phyloP scores from a whole-genome alignment of 2,888 invertebrate species.

The Lasioglossum pauxillum region DNA sequence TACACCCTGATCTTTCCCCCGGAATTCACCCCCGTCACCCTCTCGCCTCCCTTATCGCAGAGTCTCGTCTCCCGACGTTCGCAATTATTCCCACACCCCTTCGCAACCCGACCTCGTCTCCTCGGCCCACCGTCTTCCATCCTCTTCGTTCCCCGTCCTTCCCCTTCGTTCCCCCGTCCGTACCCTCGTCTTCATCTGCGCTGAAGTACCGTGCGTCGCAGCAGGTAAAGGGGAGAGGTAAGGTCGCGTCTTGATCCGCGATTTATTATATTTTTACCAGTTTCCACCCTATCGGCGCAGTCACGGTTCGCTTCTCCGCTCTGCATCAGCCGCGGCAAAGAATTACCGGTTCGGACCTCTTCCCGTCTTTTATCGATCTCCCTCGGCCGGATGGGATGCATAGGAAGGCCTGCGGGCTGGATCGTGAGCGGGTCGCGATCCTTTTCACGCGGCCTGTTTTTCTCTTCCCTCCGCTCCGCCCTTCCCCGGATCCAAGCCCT shows the following conservation, averaged over 20 bases:
- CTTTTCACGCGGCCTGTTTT: conserved; percentile 62
- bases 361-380: conserved; percentile 55
- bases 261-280: conserved; percentile 57
- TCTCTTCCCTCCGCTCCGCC: conserved; percentile 11
- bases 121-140: not conserved
- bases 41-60: not conserved
- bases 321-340: conserved; percentile 26
- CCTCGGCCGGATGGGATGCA: conserved; percentile 31
- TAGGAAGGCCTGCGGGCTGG: conserved; percentile 39
- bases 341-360: conserved; percentile 48
- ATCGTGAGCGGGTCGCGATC: conserved; percentile 55
- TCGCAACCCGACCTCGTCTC: not conserved
- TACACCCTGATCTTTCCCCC: conserved; percentile 26
- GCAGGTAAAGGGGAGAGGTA: conserved; percentile 7
- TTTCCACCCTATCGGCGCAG: conserved; percentile 50
- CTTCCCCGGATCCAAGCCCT: not conserved
- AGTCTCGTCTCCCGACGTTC: conserved; percentile 11
- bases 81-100: conserved; percentile 44
- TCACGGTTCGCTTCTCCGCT: conserved; percentile 36
- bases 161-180: not conserved
- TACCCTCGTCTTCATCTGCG: not conserved
- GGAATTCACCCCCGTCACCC: not conserved
- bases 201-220: not conserved
- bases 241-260: conserved; percentile 28
- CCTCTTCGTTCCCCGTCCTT: not conserved